phyloP scores from a whole-genome alignment of 2,888 invertebrate species.

The Macaria notata region DNA sequence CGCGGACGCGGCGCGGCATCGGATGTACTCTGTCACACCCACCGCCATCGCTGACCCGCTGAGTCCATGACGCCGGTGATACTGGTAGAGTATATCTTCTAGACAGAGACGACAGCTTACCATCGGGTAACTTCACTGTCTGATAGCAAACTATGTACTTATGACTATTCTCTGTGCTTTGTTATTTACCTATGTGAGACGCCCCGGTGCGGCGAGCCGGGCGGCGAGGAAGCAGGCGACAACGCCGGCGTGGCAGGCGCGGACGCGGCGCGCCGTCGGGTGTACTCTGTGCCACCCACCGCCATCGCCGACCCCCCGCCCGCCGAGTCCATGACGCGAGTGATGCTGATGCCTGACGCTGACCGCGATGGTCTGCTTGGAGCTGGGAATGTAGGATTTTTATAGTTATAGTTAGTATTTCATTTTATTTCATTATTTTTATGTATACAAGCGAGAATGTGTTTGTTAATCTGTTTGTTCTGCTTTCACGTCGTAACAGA shows the following conservation, averaged over 20 bases:
- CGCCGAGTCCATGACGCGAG: slow-evolving; percentile 81
- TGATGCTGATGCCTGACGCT: slow-evolving; percentile 86
- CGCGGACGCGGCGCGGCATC: slow-evolving; percentile 86
- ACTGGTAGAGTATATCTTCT: slow-evolving; percentile 63
- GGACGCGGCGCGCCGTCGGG: slow-evolving; percentile 84
- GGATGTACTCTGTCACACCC: slow-evolving; percentile 79
- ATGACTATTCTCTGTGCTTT: too few species aligned
- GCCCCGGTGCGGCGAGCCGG: slow-evolving; percentile 82
- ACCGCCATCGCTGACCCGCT: slow-evolving; percentile 83
- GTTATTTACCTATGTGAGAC: slow-evolving; percentile 58
- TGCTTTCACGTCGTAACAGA: too few species aligned
- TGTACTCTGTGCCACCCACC: slow-evolving; percentile 81
- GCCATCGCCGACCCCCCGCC: slow-evolving; percentile 84
- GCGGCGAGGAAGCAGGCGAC: slow-evolving; percentile 90
- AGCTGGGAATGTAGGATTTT: slow-evolving; percentile 58
- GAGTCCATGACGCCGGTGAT: slow-evolving; percentile 83
- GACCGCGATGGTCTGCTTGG: slow-evolving; percentile 89
- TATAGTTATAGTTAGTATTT: too few species aligned
- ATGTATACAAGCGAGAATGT: too few species aligned
- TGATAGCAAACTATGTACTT: too few species aligned
- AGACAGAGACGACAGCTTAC: too few species aligned
- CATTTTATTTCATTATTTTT: too few species aligned
- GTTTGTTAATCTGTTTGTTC: too few species aligned
- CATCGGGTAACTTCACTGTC: too few species aligned
- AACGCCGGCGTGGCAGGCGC: slow-evolving; percentile 88